Percentiles rank a stretch among this genome's conserved stretches.
Conservation (phyloP, 2,797 vertebrate species). For the Sardinella longiceps region DNA sequence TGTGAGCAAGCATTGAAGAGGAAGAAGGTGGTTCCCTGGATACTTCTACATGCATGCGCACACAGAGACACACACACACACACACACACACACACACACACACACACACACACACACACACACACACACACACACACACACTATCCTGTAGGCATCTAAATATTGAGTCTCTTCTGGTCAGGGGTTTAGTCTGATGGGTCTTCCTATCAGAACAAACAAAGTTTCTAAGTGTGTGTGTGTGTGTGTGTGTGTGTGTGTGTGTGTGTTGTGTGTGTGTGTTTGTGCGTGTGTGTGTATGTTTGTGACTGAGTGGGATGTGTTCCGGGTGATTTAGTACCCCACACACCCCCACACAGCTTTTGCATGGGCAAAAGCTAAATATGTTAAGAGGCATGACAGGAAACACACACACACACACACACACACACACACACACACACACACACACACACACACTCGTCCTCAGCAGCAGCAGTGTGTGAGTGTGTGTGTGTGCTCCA, state of each 20-base stretch:
- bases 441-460: too few relatives aligned
- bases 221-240: neutral
- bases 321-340: neutral
- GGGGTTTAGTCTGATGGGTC: neutral
- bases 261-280: neutral
- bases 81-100: too few relatives aligned
- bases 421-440: too few relatives aligned
- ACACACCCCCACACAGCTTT: neutral
- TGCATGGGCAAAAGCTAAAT: too few relatives aligned
- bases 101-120: too few relatives aligned
- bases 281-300: too few relatives aligned
- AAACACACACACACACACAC: constrained; percentile 9
- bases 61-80: too few relatives aligned
- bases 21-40: too few relatives aligned
- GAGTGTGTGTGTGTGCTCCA: neutral
- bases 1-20: neutral
- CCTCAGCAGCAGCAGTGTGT: neutral
- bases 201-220: constrained; percentile 32
- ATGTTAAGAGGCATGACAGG: too few relatives aligned
- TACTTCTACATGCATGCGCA: too few relatives aligned
- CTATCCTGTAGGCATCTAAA: neutral
- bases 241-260: neutral
- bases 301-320: neutral
- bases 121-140: neutral
- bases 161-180: neutral